Conservation (phyloP, 1,140 invertebrate species). For the Mamestra configurata region DNA sequence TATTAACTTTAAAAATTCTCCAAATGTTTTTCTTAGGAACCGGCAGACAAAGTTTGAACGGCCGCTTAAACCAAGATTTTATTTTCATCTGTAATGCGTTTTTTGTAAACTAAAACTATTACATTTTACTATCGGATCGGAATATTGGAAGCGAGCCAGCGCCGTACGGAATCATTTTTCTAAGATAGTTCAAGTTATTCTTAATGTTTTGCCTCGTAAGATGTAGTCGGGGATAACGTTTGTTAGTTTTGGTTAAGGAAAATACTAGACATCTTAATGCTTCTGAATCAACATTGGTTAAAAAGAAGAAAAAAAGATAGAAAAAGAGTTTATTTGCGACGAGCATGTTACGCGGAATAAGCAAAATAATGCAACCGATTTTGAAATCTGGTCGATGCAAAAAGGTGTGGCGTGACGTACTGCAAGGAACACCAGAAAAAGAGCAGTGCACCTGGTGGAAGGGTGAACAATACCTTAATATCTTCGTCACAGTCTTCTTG, state of each 20-base stretch:
- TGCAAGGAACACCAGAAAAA: too few relatives aligned
- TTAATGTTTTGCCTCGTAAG: constrained; percentile 14
- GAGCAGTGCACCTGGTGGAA: too few relatives aligned
- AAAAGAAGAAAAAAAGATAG: too few relatives aligned
- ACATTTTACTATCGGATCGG: constrained; percentile 43
- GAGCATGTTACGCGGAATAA: too few relatives aligned
- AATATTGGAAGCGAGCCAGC: constrained; percentile 30
- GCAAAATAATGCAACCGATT: too few relatives aligned
- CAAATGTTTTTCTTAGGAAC: constrained; percentile 30
- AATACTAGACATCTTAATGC: not conserved
- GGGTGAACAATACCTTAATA: too few relatives aligned
- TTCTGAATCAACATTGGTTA: too few relatives aligned
- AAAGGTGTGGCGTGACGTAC: too few relatives aligned
- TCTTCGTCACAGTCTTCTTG: too few relatives aligned
- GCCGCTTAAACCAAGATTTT: constrained; percentile 33
- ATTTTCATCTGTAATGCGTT: constrained; percentile 43
- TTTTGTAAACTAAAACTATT: constrained; percentile 50
- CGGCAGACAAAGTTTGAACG: constrained; percentile 17
- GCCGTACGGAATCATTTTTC: constrained; percentile 31
- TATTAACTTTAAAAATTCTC: constrained; percentile 43
- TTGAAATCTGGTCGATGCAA: too few relatives aligned
- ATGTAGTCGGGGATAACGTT: not conserved
- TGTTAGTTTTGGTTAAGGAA: not conserved
- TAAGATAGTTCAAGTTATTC: constrained; percentile 11
- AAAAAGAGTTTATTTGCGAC: too few relatives aligned